Conservation (phyloP, 2,888 invertebrate species). For the Pristionchus maxplancki region DNA sequence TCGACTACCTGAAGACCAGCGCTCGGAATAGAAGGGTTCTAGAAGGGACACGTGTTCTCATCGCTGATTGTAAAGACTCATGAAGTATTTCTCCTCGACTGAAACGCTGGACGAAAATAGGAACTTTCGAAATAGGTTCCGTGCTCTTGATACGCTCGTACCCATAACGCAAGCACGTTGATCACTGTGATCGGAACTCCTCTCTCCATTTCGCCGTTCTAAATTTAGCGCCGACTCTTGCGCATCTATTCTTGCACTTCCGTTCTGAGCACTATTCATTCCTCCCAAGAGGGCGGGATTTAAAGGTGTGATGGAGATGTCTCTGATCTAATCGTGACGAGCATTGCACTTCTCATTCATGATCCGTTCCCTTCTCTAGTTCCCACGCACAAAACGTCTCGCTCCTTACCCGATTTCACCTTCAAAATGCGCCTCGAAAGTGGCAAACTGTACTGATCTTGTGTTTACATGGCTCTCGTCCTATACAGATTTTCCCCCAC, state of each 20-base stretch:
- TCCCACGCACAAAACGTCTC: neutral
- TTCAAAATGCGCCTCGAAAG: too few relatives aligned
- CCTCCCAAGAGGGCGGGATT: conserved; percentile 1
- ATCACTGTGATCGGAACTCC: neutral
- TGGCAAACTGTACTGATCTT: too few relatives aligned
- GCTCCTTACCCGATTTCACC: neutral
- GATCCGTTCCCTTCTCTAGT: neutral
- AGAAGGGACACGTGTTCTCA: too few relatives aligned
- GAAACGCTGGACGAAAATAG: too few relatives aligned
- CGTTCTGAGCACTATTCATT: neutral
- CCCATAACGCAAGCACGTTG: neutral
- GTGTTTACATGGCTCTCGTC: conserved; percentile 2
- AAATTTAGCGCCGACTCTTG: neutral
- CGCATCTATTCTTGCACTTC: conserved; percentile 25
- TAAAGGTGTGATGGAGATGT: neutral
- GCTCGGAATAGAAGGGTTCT: neutral
- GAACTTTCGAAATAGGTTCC: neutral
- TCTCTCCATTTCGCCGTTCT: neutral
- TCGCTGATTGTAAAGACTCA: too few relatives aligned
- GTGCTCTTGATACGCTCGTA: neutral
- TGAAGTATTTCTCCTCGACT: too few relatives aligned
- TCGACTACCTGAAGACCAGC: neutral
- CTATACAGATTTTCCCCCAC: neutral
- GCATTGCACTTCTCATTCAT: neutral
- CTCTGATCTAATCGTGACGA: neutral